These are phyloP conservation scores for Stenurella melanura DNA, from an alignment of 2,888 invertebrate genomes.

Conservation along the genomic window DNA sequence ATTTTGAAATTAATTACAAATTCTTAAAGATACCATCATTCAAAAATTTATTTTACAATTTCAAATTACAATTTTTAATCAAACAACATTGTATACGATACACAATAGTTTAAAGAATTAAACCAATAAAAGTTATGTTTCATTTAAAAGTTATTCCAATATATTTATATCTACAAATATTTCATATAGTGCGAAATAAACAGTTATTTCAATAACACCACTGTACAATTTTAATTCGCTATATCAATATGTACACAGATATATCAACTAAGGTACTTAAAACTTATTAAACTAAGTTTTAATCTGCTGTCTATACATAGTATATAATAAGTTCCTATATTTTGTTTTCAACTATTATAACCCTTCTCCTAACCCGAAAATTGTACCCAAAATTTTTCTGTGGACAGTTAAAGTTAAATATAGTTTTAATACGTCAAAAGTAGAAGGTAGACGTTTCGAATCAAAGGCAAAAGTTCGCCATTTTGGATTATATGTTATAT, in stretches of 20 bases:
- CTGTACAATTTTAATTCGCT: slow-evolving; percentile 42
- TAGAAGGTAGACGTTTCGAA: too few relatives aligned
- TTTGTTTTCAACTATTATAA: slow-evolving; percentile 8
- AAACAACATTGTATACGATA: slow-evolving; percentile 7
- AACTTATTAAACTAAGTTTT: slow-evolving; percentile 58
- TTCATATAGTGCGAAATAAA: slow-evolving; percentile 47
- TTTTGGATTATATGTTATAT: too few relatives aligned
- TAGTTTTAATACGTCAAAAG: too few relatives aligned
- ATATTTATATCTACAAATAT: slow-evolving; percentile 27
- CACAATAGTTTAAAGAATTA: slow-evolving; percentile 11
- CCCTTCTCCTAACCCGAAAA: too few relatives aligned
- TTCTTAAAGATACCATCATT: not conserved
- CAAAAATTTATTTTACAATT: slow-evolving; percentile 40
- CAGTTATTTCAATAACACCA: slow-evolving; percentile 41
- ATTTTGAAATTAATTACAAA: not conserved
- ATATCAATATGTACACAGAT: slow-evolving; percentile 30
- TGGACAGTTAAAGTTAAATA: too few relatives aligned
- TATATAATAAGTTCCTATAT: slow-evolving; percentile 48
- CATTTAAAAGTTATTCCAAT: not conserved
- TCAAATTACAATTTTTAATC: slow-evolving; percentile 26
- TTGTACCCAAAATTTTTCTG: too few relatives aligned
- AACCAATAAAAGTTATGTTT: slow-evolving; percentile 2
- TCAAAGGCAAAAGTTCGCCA: too few relatives aligned
- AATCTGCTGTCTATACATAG: slow-evolving; percentile 56
- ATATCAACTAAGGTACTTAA: slow-evolving; percentile 31